Percentiles rank a stretch among this genome's conserved stretches.
phyloP scores from a whole-genome alignment of 2,113 vertebrate genomes.

The Australoheros scitulus region DNA sequence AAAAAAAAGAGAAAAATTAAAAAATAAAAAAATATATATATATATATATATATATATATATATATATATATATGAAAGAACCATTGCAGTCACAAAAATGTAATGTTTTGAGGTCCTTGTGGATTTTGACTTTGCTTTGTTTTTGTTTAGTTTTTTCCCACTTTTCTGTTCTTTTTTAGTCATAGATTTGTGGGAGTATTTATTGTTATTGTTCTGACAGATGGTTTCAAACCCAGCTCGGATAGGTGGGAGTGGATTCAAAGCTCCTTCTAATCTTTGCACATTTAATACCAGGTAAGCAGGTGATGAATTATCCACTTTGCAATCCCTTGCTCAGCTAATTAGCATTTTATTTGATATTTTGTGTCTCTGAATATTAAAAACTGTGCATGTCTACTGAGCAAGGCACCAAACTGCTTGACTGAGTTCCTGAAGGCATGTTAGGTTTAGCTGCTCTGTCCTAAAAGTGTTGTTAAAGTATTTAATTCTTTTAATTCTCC shows the following conservation, averaged over 20 bases:
- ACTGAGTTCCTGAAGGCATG: background rate
- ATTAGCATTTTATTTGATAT: background rate
- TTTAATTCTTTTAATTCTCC: slow-evolving; percentile 36
- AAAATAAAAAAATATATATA: too few relatives aligned
- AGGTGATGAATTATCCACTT: slow-evolving; percentile 1
- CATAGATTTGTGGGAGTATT: background rate
- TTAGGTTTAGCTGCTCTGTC: background rate
- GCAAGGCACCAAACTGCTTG: background rate
- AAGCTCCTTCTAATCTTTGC: background rate
- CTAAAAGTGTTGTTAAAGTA: background rate
- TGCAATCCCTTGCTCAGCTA: slow-evolving; percentile 2
- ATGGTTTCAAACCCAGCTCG: slow-evolving; percentile 14
- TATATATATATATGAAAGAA: too few relatives aligned
- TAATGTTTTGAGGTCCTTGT: too few relatives aligned
- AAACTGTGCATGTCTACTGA: background rate
- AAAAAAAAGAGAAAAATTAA: too few relatives aligned
- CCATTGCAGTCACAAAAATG: too few relatives aligned
- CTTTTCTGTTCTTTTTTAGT: background rate
- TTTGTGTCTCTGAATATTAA: background rate
- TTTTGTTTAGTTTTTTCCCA: background rate
- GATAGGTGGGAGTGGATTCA: slow-evolving; percentile 8
- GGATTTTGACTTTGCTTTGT: too few relatives aligned
- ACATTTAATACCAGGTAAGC: background rate
- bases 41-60: too few relatives aligned
- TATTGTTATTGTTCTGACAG: slow-evolving; percentile 10